Percentiles rank a stretch among this genome's conserved stretches.
Evolutionary conservation across 2,888 invertebrate genomes (phyloP).

Genomic region (Stegophylla sp.): DNA sequence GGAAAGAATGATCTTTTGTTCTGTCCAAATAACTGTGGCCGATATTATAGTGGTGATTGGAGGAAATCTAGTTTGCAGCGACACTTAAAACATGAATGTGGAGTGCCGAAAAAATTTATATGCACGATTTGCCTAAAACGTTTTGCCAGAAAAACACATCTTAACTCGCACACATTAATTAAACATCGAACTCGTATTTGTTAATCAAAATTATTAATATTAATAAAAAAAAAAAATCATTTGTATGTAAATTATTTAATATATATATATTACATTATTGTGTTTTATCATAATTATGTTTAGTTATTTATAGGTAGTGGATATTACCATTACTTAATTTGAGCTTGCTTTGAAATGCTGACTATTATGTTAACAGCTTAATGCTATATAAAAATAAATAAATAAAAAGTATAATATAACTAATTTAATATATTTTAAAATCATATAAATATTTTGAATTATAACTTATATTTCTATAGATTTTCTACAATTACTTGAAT

Average conservation of each 20-base stretch:
- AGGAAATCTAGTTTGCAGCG: conserved; percentile 55
- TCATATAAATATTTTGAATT: not conserved
- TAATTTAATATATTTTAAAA: not conserved
- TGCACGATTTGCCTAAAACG: conserved; percentile 61
- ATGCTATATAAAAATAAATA: not conserved
- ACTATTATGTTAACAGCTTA: conserved; percentile 23
- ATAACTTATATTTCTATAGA: conserved; percentile 24
- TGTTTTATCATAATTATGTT: not conserved
- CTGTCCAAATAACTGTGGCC: conserved; percentile 60
- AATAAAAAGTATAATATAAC: not conserved
- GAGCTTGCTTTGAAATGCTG: conserved; percentile 45
- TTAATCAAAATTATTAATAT: not conserved
- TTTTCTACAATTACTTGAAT: conserved; percentile 36
- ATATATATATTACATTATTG: too few species aligned
- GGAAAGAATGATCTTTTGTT: conserved; percentile 24
- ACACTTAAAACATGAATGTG: conserved; percentile 62
- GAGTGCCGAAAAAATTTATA: conserved; percentile 62
- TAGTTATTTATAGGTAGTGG: not conserved
- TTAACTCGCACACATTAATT: conserved; percentile 45
- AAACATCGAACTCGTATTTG: conserved; percentile 38
- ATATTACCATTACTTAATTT: not conserved
- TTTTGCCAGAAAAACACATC: conserved; percentile 60
- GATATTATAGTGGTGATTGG: conserved; percentile 60
- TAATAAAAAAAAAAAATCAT: too few species aligned
- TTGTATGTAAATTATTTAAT: too few species aligned